phyloP scores from a whole-genome alignment of 2,113 vertebrate species.

The Platichthys flesus region DNA sequence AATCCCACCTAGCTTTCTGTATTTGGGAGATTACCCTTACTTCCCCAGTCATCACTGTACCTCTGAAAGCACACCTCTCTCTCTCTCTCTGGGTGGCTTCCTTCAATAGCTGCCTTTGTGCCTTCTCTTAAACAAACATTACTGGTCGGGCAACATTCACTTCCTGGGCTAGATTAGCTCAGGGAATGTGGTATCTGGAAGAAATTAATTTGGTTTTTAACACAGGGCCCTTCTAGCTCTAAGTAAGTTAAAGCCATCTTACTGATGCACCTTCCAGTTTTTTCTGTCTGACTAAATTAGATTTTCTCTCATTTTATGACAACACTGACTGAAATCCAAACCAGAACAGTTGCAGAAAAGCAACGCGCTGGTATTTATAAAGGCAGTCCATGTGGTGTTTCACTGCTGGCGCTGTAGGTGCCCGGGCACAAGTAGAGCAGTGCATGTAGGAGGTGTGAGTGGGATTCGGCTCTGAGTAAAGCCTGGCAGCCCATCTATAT shows the following conservation, averaged over 20 bases:
- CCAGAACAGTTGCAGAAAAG: constrained; percentile 14
- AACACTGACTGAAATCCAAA: neutral
- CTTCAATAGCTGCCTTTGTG: constrained; percentile 77
- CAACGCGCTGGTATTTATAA: constrained; percentile 46
- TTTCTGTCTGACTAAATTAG: neutral
- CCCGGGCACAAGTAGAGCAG: constrained; percentile 60
- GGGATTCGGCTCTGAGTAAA: constrained; percentile 72
- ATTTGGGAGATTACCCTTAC: constrained; percentile 37
- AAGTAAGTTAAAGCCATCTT: neutral
- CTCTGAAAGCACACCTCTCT: constrained; percentile 48
- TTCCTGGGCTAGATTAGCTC: constrained; percentile 54
- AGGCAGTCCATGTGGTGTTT: constrained; percentile 35
- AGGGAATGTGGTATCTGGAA: constrained; percentile 56
- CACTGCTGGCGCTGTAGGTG: constrained; percentile 46
- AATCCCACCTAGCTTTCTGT: constrained; percentile 35
- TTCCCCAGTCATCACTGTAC: constrained; percentile 56
- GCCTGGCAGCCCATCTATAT: constrained; percentile 71
- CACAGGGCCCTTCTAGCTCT: neutral
- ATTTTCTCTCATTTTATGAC: constrained; percentile 1
- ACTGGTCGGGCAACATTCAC: constrained; percentile 60
- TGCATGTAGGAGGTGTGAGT: constrained; percentile 76
- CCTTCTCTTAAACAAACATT: constrained; percentile 67
- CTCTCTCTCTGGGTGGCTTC: constrained; percentile 49
- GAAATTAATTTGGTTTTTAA: constrained; percentile 45
- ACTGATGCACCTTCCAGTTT: neutral